These are phyloP conservation scores for Cairina moschata DNA, from an alignment of 2,113 vertebrate genomes.

Conservation along the genomic window DNA sequence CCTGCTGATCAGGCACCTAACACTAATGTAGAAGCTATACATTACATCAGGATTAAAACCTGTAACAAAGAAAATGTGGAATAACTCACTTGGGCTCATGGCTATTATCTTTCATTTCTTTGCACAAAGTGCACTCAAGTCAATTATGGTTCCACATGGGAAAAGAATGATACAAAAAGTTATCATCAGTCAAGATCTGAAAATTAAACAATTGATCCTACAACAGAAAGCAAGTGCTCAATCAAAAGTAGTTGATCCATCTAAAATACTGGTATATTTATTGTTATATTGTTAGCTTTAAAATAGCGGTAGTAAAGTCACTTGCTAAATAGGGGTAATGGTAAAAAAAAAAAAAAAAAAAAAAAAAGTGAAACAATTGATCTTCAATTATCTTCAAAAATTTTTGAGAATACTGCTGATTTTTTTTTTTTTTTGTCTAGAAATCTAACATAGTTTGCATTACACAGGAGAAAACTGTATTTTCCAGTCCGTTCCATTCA, in stretches of 20 bases:
- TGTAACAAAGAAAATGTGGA: neutral
- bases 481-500: neutral
- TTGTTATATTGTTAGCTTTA: neutral
- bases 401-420: neutral
- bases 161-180: neutral
- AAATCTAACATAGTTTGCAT: neutral
- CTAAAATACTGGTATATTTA: neutral
- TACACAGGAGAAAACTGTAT: neutral
- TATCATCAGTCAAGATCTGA: neutral
- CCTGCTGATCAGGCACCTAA: neutral
- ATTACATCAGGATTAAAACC: neutral
- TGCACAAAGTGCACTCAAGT: neutral
- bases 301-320: neutral
- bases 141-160: neutral
- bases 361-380: neutral
- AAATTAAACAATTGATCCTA: neutral
- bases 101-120: neutral
- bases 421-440: neutral
- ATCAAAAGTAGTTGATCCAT: neutral
- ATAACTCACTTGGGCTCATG: neutral
- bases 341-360: too few species aligned
- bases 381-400: neutral
- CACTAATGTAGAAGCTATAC: neutral
- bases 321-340: neutral
- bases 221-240: neutral